phyloP scores from a whole-genome alignment of 1,140 invertebrate genomes.

The Bradysia coprophila region DNA sequence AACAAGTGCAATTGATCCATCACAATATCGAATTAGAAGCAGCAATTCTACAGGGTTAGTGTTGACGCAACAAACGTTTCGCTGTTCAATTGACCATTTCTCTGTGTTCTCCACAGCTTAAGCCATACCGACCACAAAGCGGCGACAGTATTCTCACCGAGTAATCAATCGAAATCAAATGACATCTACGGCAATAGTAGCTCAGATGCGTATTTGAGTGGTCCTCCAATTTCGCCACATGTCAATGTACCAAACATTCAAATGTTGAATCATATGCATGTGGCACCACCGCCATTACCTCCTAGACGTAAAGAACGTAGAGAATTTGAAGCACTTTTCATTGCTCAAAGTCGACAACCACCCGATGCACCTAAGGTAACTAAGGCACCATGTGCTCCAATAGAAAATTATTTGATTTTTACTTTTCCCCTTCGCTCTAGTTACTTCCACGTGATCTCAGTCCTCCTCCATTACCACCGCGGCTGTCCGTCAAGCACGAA shows the following conservation, averaged over 20 bases:
- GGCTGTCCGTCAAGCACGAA: constrained; percentile 15
- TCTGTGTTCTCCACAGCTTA: too few species aligned
- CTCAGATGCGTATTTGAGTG: too few species aligned
- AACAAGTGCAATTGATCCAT: constrained; percentile 5
- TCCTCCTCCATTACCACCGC: constrained; percentile 21
- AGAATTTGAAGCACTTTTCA: constrained; percentile 11
- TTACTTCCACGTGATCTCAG: constrained; percentile 21
- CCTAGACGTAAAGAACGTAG: constrained; percentile 15
- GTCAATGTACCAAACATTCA: constrained; percentile 20
- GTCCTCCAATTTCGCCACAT: constrained; percentile 19
- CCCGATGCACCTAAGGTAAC: constrained; percentile 23
- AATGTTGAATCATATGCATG: constrained; percentile 14
- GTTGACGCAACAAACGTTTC: too few species aligned
- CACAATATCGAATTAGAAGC: neutral
- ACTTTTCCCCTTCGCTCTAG: constrained; percentile 7
- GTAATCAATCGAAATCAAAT: neutral
- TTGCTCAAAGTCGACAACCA: constrained; percentile 21
- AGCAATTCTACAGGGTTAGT: neutral
- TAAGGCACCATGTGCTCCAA: too few species aligned
- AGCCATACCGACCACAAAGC: too few species aligned
- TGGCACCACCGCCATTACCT: constrained; percentile 19
- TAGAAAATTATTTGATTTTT: neutral
- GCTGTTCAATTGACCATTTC: too few species aligned
- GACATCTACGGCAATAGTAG: too few species aligned
- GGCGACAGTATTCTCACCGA: neutral